Percentiles rank a stretch among this genome's conserved stretches.
These are phyloP conservation scores for Ametastegia equiseti DNA, from an alignment of 2,888 invertebrate species.

Conservation along the genomic window DNA sequence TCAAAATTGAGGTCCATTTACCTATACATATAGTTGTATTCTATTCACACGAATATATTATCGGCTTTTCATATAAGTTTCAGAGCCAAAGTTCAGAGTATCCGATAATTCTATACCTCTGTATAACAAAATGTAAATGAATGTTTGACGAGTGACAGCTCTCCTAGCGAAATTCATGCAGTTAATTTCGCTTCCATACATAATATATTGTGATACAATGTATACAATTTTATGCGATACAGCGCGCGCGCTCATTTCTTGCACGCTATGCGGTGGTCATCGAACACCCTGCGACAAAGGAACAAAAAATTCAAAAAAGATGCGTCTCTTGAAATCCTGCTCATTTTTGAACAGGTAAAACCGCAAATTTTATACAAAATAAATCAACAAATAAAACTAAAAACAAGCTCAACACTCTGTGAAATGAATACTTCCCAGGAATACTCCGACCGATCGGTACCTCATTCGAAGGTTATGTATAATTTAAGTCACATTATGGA, in stretches of 20 bases:
- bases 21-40: neutral
- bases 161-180: neutral
- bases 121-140: neutral
- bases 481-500: neutral
- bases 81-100: too few relatives aligned
- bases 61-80: too few relatives aligned
- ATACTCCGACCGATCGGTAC: neutral
- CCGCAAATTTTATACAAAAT: neutral
- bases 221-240: neutral
- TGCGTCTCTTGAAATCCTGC: slow-evolving; percentile 1
- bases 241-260: neutral
- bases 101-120: neutral
- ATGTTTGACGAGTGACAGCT: neutral
- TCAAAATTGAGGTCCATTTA: neutral
- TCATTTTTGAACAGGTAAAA: neutral
- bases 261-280: neutral
- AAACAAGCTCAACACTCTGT: neutral
- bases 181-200: slow-evolving; percentile 3
- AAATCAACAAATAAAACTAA: neutral
- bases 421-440: neutral
- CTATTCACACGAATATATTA: neutral
- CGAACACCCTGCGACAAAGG: neutral
- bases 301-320: neutral
- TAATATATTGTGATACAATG: neutral
- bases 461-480: neutral